Base-by-base conservation (phyloP, 2,113 vertebrate genomes). In the Colius striatus region DNA sequence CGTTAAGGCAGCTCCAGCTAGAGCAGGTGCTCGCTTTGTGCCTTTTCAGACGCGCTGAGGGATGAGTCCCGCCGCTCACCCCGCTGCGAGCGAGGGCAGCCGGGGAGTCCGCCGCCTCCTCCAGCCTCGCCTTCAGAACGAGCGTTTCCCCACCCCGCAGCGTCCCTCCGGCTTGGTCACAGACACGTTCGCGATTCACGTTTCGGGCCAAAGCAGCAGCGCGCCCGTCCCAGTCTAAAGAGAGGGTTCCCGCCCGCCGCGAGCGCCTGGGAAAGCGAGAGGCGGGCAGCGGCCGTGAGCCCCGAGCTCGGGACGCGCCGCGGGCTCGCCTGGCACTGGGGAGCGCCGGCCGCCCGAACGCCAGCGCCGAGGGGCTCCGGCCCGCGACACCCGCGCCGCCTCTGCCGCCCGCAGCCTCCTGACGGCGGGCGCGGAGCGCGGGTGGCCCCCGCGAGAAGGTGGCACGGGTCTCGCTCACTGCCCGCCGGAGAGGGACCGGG, bases 181-280 rank as follows among this genome's bases (percentile, higher is more conserved):
- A 32, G 9, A 30, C 50, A 12, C 32, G 2, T 7, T 6, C 5
- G 19, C n/a, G 2, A 1, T 11, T 62, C 57, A 6, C 54, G 18
- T 14, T 30, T 77, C 15, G 8, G 54, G 5, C 19, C 38, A 43
- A 16, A 32, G 74, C 11, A 57, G 61, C 51, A 38, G 53, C 29
- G 6, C 13, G 10, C 34, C 43, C 12, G 27, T 50, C 80, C 53
- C 9, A 5, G 8, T 43, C 12, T 1, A 32, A 68, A 23, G 47
- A 25, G 43, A 32, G 2, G 43, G 15, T 11, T 51, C 61, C 26
- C 3, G 21, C 55, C 43, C 38, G 47, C 45, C 30, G 32, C 25
- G 10, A 9, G 48, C 38, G 20, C 63, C 15, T 17, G 23, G 54
- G 11, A 27, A 38, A 29, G 61, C 41, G 7, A 50, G 45, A 29